Conservation (phyloP, 2,888 invertebrate species). For the Drepana falcataria region DNA sequence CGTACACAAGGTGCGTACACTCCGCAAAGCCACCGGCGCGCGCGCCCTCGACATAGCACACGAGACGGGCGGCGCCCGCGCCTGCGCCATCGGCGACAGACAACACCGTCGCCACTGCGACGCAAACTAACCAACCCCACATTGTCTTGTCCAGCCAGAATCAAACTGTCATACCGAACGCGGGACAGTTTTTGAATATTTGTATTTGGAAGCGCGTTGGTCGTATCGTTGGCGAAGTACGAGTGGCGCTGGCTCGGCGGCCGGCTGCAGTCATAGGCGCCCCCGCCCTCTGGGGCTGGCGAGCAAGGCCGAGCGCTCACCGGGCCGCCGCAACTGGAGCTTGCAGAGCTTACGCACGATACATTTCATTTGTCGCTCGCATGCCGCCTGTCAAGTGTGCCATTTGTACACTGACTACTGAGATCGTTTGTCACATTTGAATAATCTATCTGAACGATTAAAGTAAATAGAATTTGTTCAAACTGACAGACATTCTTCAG, state of each 20-base stretch:
- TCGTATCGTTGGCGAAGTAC: conserved; percentile 57
- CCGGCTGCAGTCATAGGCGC: conserved; percentile 57
- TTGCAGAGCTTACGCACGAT: conserved; percentile 18
- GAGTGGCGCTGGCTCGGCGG: conserved; percentile 47
- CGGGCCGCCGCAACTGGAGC: conserved; percentile 25
- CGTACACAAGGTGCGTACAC: conserved; percentile 74
- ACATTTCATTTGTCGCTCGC: conserved; percentile 2
- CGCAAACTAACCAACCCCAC: conserved; percentile 60
- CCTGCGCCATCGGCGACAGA: conserved; percentile 48
- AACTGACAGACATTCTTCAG: too few relatives aligned
- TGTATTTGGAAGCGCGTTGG: conserved; percentile 52
- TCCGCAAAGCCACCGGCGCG: conserved; percentile 53
- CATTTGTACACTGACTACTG: background rate
- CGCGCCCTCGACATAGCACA: conserved; percentile 65
- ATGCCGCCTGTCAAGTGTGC: conserved; percentile 5
- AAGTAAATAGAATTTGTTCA: too few relatives aligned
- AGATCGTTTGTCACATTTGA: background rate
- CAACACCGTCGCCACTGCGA: conserved; percentile 46
- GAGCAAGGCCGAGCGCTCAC: conserved; percentile 65
- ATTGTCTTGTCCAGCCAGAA: conserved; percentile 37
- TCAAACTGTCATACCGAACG: conserved; percentile 54
- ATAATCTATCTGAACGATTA: background rate
- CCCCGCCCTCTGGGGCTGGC: conserved; percentile 57
- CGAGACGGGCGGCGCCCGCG: conserved; percentile 67
- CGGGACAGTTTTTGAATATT: conserved; percentile 32